These are phyloP conservation scores for Acanthurus lineatus DNA, from an alignment of 2,797 vertebrate genomes.

Conservation along the genomic window DNA sequence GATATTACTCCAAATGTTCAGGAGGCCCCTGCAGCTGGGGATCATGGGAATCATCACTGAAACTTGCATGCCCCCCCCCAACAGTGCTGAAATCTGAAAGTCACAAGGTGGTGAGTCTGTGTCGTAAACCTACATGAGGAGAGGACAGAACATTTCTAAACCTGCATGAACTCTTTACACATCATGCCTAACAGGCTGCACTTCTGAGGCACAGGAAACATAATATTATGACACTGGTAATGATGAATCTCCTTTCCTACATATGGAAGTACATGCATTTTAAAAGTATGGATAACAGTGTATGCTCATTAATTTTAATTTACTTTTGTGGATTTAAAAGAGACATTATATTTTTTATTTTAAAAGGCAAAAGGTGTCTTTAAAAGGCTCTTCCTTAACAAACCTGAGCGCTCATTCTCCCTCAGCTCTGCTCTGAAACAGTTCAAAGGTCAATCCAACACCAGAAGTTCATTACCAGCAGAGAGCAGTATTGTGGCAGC, in stretches of 20 bases:
- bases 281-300: not conserved
- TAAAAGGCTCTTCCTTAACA: not conserved
- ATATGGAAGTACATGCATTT: conserved; percentile 37
- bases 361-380: not conserved
- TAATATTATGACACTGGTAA: conserved; percentile 4
- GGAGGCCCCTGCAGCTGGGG: conserved; percentile 46
- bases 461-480: conserved; percentile 75
- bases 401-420: not conserved
- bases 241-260: conserved; percentile 37
- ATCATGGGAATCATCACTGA: conserved; percentile 44
- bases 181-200: not conserved
- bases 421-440: conserved; percentile 12
- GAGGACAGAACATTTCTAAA: conserved; percentile 18
- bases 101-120: conserved; percentile 36
- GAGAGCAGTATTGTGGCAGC: conserved; percentile 87
- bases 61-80: conserved; percentile 5
- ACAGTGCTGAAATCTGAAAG: conserved; percentile 37
- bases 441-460: conserved; percentile 59
- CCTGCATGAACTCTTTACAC: conserved; percentile 6
- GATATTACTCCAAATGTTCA: conserved; percentile 56
- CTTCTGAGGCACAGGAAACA: not conserved
- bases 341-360: not conserved
- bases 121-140: conserved; percentile 20
- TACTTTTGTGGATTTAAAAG: not conserved
- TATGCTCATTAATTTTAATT: conserved; percentile 23